Evolutionary conservation across 1,140 invertebrate species (phyloP).

Genomic region (Heliothis virescens): DNA sequence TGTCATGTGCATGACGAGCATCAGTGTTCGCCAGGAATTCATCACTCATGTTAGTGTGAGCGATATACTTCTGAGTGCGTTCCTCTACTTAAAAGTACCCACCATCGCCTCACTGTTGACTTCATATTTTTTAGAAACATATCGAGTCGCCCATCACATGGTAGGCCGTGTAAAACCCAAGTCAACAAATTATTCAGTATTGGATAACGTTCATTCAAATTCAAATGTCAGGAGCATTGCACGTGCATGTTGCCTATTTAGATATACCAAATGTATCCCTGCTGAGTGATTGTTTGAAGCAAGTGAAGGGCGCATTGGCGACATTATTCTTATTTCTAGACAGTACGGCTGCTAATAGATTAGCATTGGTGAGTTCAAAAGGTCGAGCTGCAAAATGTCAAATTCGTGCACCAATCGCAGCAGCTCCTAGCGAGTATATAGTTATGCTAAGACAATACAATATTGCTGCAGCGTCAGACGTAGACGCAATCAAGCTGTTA

Average conservation of each 20-base stretch:
- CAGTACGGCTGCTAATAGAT: slow-evolving; percentile 22
- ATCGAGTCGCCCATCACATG: not conserved
- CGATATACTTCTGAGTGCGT: not conserved
- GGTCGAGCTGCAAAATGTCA: slow-evolving; percentile 38
- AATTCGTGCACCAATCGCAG: slow-evolving; percentile 38
- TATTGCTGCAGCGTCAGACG: slow-evolving; percentile 1
- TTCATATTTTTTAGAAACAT: not conserved
- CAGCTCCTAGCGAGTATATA: not conserved
- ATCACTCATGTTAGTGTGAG: not conserved
- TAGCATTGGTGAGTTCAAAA: not conserved
- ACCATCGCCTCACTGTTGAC: not conserved
- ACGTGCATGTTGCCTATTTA: not conserved
- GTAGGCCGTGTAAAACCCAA: not conserved
- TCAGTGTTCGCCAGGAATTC: too few species aligned
- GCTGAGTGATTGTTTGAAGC: slow-evolving; percentile 5
- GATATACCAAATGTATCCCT: slow-evolving; percentile 24
- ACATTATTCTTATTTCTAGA: slow-evolving; percentile 6
- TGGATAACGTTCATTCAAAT: too few species aligned
- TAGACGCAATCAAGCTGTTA: not conserved
- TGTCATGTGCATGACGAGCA: too few species aligned
- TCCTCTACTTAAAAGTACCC: too few species aligned
- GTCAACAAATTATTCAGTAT: too few species aligned
- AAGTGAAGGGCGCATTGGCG: not conserved
- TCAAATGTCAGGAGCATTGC: too few species aligned
- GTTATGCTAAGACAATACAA: slow-evolving; percentile 10